A percentile compares a stretch with the other conserved stretches of the same genome.
phyloP scores from a whole-genome alignment of 2,888 invertebrate species.

The Galerucella calmariensis region DNA sequence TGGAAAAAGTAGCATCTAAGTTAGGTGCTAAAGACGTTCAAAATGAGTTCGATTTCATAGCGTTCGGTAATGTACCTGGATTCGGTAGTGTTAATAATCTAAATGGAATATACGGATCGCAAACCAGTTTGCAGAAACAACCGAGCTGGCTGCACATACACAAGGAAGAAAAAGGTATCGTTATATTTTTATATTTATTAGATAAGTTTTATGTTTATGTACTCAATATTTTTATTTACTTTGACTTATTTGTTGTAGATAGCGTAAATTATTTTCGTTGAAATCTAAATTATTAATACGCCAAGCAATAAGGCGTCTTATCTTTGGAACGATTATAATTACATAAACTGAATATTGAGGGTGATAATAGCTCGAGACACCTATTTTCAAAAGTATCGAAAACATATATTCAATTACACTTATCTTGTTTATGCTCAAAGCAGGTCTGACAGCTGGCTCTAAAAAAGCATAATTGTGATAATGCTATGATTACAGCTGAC shows the following conservation, averaged over 20 bases:
- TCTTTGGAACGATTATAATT: no score
- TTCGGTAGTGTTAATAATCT: conserved; percentile 21
- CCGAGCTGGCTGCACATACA: conserved; percentile 51
- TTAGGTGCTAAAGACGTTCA: conserved; percentile 55
- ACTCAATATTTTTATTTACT: neutral
- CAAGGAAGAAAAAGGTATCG: conserved; percentile 41
- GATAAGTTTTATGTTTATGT: neutral
- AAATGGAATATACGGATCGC: conserved; percentile 39
- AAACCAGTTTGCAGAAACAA: conserved; percentile 47
- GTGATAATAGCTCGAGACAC: no score
- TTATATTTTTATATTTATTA: neutral
- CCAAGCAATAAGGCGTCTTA: no score
- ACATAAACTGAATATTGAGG: no score
- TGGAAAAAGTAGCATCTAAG: conserved; percentile 57
- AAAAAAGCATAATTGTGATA: no score
- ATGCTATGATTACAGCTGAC: no score
- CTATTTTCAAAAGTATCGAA: no score
- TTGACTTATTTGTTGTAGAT: neutral
- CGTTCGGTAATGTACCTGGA: conserved; percentile 55
- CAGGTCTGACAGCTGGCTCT: no score
- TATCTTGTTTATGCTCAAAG: no score
- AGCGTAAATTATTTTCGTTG: neutral
- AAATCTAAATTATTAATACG: neutral
- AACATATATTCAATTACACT: no score
- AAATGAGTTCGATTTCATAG: conserved; percentile 63